These are phyloP conservation scores for Petrocephalus schoutedeni DNA, from an alignment of 2,797 vertebrate species.

Conservation along the genomic window DNA sequence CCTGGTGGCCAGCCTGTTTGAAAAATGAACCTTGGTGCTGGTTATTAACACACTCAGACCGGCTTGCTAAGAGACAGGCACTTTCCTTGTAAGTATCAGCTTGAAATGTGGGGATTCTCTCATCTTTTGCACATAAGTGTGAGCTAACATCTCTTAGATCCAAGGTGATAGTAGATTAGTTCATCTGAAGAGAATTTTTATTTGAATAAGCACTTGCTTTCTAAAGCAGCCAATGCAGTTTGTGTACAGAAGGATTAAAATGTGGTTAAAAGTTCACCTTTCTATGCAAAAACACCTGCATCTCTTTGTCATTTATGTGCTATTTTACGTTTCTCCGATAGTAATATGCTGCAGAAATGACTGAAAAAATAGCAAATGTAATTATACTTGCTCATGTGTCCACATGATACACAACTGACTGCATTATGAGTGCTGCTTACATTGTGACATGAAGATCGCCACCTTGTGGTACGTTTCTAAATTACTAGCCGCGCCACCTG, in stretches of 20 bases:
- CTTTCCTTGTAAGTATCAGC: neutral
- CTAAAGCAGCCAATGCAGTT: neutral
- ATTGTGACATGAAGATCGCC: constrained; percentile 7
- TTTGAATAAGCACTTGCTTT: neutral
- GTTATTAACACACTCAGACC: neutral
- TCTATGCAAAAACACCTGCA: neutral
- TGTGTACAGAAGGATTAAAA: neutral
- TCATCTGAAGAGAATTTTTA: neutral
- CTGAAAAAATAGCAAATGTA: neutral
- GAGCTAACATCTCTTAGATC: neutral
- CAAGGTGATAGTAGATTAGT: neutral
- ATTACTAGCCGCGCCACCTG: neutral
- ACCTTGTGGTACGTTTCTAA: neutral
- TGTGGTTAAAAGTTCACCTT: neutral
- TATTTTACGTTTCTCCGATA: neutral
- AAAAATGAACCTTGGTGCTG: neutral
- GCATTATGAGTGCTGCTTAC: neutral
- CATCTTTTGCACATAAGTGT: constrained; percentile 8
- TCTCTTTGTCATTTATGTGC: neutral
- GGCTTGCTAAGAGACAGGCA: neutral
- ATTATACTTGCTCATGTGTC: neutral
- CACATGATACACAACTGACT: neutral
- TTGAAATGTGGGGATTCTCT: neutral
- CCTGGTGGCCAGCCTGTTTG: neutral
- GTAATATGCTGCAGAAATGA: neutral